Base-by-base conservation (phyloP, 1,140 invertebrate genomes). In the Arctopsyche grandis region DNA sequence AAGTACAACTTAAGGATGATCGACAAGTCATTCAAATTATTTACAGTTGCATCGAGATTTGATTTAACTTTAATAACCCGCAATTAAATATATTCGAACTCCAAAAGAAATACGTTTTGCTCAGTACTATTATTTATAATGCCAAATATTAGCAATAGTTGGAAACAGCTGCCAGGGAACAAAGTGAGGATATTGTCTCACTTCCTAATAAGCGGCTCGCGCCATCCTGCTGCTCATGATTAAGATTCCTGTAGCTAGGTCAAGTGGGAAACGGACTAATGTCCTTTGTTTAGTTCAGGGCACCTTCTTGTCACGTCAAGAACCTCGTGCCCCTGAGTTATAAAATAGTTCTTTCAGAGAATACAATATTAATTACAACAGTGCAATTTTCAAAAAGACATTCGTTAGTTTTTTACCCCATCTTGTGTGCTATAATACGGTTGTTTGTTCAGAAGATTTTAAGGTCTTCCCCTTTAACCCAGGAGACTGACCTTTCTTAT, bases 181-280 rank as follows among this genome's bases (percentile, higher is more conserved):
- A 66, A 66, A 66, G 43, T 75, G 46, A 82, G 81, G 81, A 82
- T 80, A 79, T 79, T 75, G 81, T 82, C 81, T 80, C 79, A 82
- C 79, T 78, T 82, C 81, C 81, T 82, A 82, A 82, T 82, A 76
- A 82, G 81, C 81, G 78, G 78, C 79, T 74, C 69, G 75, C 46
- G 70, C 76, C 81, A 69, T 79, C 78, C 77, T 77, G 80, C 75
- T 78, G 73, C 71, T 16, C 75, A 52, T 80, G 73, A 66, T 26
- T 26, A 75, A 82, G 69, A 80, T 79, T 66, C 78, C 78, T 52
- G 38, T 70, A 60, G 52, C 75, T 79, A 76, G 74, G 74, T 76
- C 74, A 76, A 76, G 52, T 43, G 74, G 52, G 52, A 63, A 56
- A 38, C 29, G 22, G 66, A 38, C 14, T 38, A 38, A 73, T 48